Evolutionary conservation across 1,140 invertebrate genomes (phyloP).

Genomic region (Ostrea edulis): DNA sequence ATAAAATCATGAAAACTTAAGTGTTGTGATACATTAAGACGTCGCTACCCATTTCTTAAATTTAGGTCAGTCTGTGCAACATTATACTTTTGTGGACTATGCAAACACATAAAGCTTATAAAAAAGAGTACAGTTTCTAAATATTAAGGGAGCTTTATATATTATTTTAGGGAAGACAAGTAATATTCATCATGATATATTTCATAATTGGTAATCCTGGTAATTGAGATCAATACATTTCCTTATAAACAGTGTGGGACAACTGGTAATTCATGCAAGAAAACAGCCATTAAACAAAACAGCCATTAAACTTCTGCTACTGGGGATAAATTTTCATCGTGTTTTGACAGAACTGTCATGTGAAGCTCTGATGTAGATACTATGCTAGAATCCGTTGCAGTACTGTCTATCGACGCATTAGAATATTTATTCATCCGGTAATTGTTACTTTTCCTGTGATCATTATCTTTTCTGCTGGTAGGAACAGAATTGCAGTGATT

Average conservation of each 20-base stretch:
- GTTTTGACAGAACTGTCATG: conserved; percentile 1
- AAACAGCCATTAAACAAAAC: not conserved
- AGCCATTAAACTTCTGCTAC: not conserved
- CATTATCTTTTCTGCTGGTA: not conserved
- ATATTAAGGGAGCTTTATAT: too few species aligned
- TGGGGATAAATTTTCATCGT: not conserved
- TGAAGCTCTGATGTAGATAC: conserved; percentile 8
- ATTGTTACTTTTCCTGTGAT: conserved; percentile 12
- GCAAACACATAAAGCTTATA: too few species aligned
- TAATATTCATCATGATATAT: too few species aligned
- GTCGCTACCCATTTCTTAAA: too few species aligned
- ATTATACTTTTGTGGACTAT: too few species aligned
- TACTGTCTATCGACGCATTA: not conserved
- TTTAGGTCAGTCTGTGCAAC: too few species aligned
- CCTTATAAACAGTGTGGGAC: not conserved
- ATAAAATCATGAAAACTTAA: too few species aligned
- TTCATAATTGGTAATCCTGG: too few species aligned
- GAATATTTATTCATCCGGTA: conserved; percentile 22
- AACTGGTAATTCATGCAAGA: not conserved
- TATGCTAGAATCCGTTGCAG: not conserved
- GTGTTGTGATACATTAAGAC: too few species aligned
- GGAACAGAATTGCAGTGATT: conserved; percentile 4
- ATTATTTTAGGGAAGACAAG: too few species aligned
- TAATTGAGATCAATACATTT: too few species aligned
- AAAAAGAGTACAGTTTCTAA: too few species aligned